Base-by-base conservation (phyloP, 2,888 invertebrate species). In the Buathra laborator region DNA sequence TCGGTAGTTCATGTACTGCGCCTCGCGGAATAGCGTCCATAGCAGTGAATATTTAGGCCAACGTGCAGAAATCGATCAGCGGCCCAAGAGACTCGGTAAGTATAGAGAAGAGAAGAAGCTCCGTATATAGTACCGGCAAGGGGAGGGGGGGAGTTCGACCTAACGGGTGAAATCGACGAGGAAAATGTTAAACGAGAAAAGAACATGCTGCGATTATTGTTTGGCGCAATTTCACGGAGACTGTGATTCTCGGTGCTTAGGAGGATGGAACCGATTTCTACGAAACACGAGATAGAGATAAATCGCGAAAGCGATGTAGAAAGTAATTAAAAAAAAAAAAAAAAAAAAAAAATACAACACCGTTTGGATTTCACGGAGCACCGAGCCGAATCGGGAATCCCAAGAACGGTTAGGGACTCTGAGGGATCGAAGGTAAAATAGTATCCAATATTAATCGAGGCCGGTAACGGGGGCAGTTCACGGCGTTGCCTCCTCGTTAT, bases 31-130 rank as follows among this genome's bases (percentile, higher is more conserved):
- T 62, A 29, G 24, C 16, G 19, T 70, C 43, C 48, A 74, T 64
- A 19, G 70, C 66, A 64, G 78, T 78, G 87, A 86, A 85, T 87
- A 88, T 88, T 87, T 84, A 85, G 87, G 87, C 84, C 87, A 88
- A 85, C 87, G 72, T 87, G 78, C 56, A 82, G 75, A 87, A 87
- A 88, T 88, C 87, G 87, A 88, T 88, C 87, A 86, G 78, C 37
- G 37, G 37, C 10, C 24, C 24, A 86, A 84, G 85, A 88, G 77
- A 84, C 86, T 81, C 32, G 78, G 77, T 87, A 87, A 87, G 86
- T 88, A 87, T 87, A 87, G 86, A 83, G 86, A 48, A 59, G 68
- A 66, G 9, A 44, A 67, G 71, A 53, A 53, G 6, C 7, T 16
- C 53, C 10, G 16, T 53, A 53, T 16, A 19, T 53, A 53, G 19